These are phyloP conservation scores for Ooceraea biroi DNA, from an alignment of 1,140 invertebrate species.

Conservation along the genomic window DNA sequence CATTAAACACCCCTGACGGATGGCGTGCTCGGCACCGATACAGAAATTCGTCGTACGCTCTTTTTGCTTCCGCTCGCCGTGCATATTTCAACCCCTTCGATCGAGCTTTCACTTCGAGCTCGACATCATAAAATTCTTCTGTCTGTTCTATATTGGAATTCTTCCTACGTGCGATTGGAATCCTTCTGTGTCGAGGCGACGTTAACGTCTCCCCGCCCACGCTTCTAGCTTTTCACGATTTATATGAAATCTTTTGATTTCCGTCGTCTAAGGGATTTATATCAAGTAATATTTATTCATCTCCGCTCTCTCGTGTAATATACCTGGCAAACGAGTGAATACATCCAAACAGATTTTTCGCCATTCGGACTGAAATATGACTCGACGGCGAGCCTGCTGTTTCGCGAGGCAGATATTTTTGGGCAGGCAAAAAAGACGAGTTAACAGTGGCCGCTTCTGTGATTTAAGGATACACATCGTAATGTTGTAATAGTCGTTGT, in stretches of 20 bases:
- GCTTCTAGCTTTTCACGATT: too few species aligned
- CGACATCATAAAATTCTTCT: neutral
- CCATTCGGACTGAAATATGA: neutral
- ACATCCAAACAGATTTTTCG: neutral
- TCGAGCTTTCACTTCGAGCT: neutral
- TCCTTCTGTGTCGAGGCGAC: too few species aligned
- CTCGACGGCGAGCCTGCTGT: neutral
- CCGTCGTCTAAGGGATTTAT: neutral
- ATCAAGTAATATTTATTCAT: neutral
- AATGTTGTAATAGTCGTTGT: too few species aligned
- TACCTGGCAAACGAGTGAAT: neutral
- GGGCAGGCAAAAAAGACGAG: neutral
- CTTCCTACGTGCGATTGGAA: too few species aligned
- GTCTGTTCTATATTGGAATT: neutral
- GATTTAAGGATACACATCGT: too few species aligned
- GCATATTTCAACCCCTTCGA: slow-evolving; percentile 1
- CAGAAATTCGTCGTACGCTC: slow-evolving; percentile 1
- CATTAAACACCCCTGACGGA: neutral
- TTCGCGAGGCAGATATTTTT: neutral
- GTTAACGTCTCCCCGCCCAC: too few species aligned
- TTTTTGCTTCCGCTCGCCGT: neutral
- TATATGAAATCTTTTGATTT: neutral
- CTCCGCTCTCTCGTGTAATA: neutral
- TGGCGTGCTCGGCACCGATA: neutral
- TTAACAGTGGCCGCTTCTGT: too few species aligned